Base-by-base conservation (phyloP, 1,140 invertebrate species). In the Callitettix versicolor region DNA sequence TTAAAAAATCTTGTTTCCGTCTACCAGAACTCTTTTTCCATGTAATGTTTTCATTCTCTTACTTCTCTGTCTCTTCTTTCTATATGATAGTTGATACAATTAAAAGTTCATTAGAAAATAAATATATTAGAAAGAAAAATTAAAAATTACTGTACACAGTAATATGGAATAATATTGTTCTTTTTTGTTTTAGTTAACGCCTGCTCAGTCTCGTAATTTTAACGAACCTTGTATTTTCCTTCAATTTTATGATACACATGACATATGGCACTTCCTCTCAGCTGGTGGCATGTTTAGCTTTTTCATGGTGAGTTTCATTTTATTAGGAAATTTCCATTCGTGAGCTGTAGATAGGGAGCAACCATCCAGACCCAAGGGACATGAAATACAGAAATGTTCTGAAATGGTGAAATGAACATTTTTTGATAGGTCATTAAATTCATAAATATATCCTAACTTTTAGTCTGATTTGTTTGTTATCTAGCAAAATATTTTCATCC, bases 201-300 rank as follows among this genome's bases (percentile, higher is more conserved):
- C 91, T 11, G 88, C 91, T 0, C 73, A 83, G 64, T 92, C 88
- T 0, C 76, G 89, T 30, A 72, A 77, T 22, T 78, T 77, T 60
- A 95, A 95, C 69, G 76, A 77, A 36, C 74, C 76, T 20, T 95
- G 91, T 66, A 71, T 80, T 3, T 63, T 91, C 4, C 71, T 92
- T 1, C 71, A 80, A 47, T 91, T 93, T 64, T 92, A 87, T 65
- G 91, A 95, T 70, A 78, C 75, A 30, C 91, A 95, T 69, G 91
- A 95, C 64, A 77, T 90, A 20, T 95, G 91, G 91, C 91, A 95
- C 70, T 82, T 91, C 61, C 71, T 91, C 0, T 93, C 90, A 15
- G 85, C 90, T 4, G 75, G 82, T 24, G 86, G 85, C 40, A 80
- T 94, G 76, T 94, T 93, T 65, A 85, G 93, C 62, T 89, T 85